phyloP scores from a whole-genome alignment of 2,888 invertebrate genomes.

The Leptopterna dolabrata region DNA sequence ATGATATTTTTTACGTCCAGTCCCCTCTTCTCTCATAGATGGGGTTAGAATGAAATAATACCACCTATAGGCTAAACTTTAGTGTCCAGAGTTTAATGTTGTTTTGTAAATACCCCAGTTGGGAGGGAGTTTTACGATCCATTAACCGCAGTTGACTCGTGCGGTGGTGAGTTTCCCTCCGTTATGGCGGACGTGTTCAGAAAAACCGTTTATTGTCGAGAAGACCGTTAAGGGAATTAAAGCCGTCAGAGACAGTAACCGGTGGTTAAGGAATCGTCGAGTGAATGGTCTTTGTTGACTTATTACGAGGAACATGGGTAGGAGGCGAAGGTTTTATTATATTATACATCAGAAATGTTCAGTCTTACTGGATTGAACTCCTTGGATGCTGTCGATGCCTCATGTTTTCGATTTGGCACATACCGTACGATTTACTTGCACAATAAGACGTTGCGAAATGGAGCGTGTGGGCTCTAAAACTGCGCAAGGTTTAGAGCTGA shows the following conservation, averaged over 20 bases:
- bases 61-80: background rate
- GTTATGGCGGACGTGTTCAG: background rate
- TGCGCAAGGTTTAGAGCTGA: no score
- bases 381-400: no score
- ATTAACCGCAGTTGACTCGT: constrained; percentile 5
- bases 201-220: background rate
- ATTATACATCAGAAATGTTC: no score
- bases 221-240: background rate
- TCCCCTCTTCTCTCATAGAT: background rate
- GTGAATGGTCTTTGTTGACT: background rate
- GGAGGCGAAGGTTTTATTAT: no score
- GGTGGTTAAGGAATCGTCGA: background rate
- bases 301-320: no score
- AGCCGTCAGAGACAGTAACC: background rate
- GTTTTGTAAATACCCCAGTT: background rate
- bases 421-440: no score
- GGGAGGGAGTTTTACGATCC: background rate
- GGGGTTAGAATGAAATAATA: background rate
- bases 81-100: background rate
- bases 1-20: background rate
- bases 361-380: no score
- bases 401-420: no score
- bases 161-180: background rate
- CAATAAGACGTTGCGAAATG: no score
- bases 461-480: no score